Evolutionary conservation across 2,888 invertebrate species (phyloP), one percentile per base, ranked within the genome.

Genomic region (Nephrotoma guestfalica): DNA sequence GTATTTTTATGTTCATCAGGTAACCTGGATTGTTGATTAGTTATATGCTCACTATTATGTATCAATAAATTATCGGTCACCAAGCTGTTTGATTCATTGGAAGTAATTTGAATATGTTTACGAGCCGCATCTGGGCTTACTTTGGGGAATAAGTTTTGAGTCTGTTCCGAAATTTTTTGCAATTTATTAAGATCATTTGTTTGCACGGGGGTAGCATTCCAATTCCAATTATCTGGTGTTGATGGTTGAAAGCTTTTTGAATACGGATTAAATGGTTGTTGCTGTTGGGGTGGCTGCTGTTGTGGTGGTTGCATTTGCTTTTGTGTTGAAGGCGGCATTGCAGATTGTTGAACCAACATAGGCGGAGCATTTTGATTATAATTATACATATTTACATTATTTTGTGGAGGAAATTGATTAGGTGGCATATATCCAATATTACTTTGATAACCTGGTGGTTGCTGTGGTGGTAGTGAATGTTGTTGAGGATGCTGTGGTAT

Each of bases 171-270:
- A 84, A 41, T 84, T 84, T 84, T 84, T 13, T 84, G 41, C n/a
- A 84, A 15, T 84, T 42, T 84, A 41, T 84, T 84, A 6, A 84
- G 84, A 83, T 92, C 92, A 88, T 94, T 93, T 86, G 92, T 41
- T 41, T 84, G 41, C 5, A 84, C 15, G 9, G 71, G 86, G 85
- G 87, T 88, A 40, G 86, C 85, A 51, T 87, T 86, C 47, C 87
- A 87, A 84, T 86, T 86, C 86, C 86, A 86, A 87, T 86, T 86
- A 11, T 87, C 71, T 30, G 86, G 84, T 86, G 45, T 11, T 40
- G 86, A 30, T 86, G 18, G 42, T 18, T 86, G 45, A 40, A 86
- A 15, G 11, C 5, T 30, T 30, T 18, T 47, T 86, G 86, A 30
- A 45, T 47, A 30, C 6, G 43, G 15, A 86, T 45, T 45, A 86